Evolutionary conservation across 2,888 invertebrate species (phyloP), one percentile per base, ranked within the genome.

Genomic region (Ennomos erosarius): DNA sequence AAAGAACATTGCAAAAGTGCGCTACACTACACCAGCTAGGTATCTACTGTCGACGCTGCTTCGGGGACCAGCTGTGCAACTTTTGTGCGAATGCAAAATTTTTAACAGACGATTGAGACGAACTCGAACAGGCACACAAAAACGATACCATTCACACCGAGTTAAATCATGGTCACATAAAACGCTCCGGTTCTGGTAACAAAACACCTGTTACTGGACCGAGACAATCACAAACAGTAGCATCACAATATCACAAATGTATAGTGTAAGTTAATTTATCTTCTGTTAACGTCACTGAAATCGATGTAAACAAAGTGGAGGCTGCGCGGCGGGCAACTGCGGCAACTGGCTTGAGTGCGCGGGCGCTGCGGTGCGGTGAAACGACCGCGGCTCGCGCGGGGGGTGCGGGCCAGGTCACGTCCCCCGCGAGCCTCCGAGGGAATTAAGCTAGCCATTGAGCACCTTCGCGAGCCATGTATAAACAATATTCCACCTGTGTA

Each of bases 271-370:
- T 51, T 57, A 55, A 59, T 58, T 67, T 61, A 59, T 49, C 26
- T 55, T 33, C 45, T 37, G 44, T 43, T 35, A 49, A 42, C 39
- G 54, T 61, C 52, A 63, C 65, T 63, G 55, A 55, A 59, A 67
- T 75, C 70, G 74, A 73, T 85, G 88, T 90, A 88, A 91, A 91
- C 89, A 92, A 91, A 84, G 85, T 82, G 85, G 89, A 91, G 91
- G 90, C 90, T 90, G 89, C 85, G 87, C 88, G 88, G 84, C 87
- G 83, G 77, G 81, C 88, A 84, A 90, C 92, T 90, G 90, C 26
- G 26, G 26, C 26, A 26, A 88, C 86, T 73, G 78, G 77, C 76
- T 79, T 26, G 9, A 11, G 76, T 87, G 90, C 90, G 90, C 89
- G 85, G 79, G 88, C 90, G 88, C 82, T 26, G 26, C 26, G 26